Conservation (phyloP, 2,888 invertebrate species). For the Cryptophagus acutangulus region DNA sequence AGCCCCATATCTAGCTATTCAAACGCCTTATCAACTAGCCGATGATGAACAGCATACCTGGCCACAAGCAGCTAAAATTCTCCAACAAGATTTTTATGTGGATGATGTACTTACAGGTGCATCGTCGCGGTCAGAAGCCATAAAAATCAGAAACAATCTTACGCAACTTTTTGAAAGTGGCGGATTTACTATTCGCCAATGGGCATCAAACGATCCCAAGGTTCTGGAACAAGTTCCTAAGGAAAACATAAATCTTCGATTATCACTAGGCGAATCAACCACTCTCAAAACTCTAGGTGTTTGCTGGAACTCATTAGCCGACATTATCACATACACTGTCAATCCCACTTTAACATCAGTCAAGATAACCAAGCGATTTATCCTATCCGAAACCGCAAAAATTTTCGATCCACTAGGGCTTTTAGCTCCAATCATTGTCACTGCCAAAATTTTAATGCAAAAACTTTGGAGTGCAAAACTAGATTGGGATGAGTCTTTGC, state of each 20-base stretch:
- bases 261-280: slow-evolving; percentile 2
- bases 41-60: no score
- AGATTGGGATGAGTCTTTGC: slow-evolving; percentile 9
- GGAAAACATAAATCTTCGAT: slow-evolving; percentile 4
- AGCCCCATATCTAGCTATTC: slow-evolving; percentile 6
- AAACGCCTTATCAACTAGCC: slow-evolving; percentile 22
- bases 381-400: no score
- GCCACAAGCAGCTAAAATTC: slow-evolving; percentile 16
- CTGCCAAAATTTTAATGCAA: slow-evolving; percentile 10
- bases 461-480: slow-evolving; percentile 6
- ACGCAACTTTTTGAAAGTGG: slow-evolving; percentile 7
- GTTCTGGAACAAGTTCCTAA: slow-evolving; percentile 8
- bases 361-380: slow-evolving; percentile 6
- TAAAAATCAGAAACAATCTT: slow-evolving; percentile 8
- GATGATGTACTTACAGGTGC: slow-evolving; percentile 23
- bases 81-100: slow-evolving; percentile 22
- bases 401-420: no score
- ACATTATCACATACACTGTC: slow-evolving; percentile 5
- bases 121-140: slow-evolving; percentile 6
- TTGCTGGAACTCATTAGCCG: slow-evolving; percentile 1
- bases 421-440: slow-evolving; percentile 1
- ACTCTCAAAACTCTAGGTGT: slow-evolving; percentile 9
- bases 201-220: slow-evolving; percentile 18
- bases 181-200: slow-evolving; percentile 20
- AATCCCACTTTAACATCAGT: neutral